Percentiles rank a stretch among this genome's conserved stretches.
Evolutionary conservation across 37 sponge, comb jelly and placozoan species (phyloP).

Genomic region (Chondrilla cf. caribensis): DNA sequence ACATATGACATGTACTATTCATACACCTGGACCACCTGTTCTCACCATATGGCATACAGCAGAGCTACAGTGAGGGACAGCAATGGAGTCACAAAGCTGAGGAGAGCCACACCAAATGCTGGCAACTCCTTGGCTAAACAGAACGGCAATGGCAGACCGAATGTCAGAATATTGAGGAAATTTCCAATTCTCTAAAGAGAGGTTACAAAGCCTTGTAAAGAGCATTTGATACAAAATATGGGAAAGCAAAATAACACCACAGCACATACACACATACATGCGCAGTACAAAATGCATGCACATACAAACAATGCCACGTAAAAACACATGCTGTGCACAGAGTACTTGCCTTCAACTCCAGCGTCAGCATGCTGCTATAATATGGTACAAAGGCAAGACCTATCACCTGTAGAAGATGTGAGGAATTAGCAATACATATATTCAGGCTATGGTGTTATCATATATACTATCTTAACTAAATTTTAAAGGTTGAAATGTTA

Average conservation of each 20-base stretch:
- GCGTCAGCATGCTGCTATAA: neutral
- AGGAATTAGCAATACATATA: neutral
- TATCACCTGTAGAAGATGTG: constrained; percentile 51
- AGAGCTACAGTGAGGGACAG: constrained; percentile 17
- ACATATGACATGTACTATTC: too few relatives aligned
- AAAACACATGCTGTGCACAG: too few relatives aligned
- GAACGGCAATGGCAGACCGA: constrained; percentile 61
- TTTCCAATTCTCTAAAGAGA: neutral
- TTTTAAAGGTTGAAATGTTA: too few relatives aligned
- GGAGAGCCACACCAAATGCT: constrained; percentile 54
- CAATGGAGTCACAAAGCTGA: constrained; percentile 62
- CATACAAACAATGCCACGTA: too few relatives aligned
- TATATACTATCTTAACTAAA: too few relatives aligned
- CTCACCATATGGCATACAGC: constrained; percentile 42
- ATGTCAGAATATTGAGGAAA: constrained; percentile 55
- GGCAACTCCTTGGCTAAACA: constrained; percentile 34
- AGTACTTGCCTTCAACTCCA: neutral
- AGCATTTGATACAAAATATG: too few relatives aligned
- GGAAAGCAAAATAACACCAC: too few relatives aligned
- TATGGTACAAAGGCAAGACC: constrained; percentile 64
- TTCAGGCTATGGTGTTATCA: neutral
- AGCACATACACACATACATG: too few relatives aligned
- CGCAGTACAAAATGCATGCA: too few relatives aligned
- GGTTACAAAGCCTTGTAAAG: too few relatives aligned
- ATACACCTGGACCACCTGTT: too few relatives aligned